Conservation (phyloP, 2,113 vertebrate species). For the Martes martes region DNA sequence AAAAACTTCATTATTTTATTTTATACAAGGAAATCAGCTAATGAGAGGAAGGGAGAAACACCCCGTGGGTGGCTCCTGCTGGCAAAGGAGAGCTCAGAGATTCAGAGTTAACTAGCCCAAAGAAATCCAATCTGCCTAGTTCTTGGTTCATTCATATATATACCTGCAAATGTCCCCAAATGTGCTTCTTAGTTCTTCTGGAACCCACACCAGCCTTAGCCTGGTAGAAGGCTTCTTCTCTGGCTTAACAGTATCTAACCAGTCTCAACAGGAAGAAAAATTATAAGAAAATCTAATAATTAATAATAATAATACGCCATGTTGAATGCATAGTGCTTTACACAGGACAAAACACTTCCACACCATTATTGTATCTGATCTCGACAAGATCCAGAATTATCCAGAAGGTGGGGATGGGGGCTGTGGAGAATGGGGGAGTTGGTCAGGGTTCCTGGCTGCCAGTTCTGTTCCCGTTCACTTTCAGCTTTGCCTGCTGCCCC, state of each 20-base stretch:
- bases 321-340: not conserved
- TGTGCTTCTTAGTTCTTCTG: not conserved
- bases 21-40: not conserved
- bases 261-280: not conserved
- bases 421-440: too few species aligned
- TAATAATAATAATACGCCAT: not conserved
- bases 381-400: not conserved
- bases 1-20: not conserved
- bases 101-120: constrained; percentile 39
- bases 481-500: not conserved
- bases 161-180: constrained; percentile 58
- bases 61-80: constrained; percentile 20
- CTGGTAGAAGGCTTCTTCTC: not conserved
- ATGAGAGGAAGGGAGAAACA: constrained; percentile 36
- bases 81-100: constrained; percentile 51
- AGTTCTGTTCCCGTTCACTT: not conserved
- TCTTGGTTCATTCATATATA: constrained; percentile 55
- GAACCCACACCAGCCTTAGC: not conserved
- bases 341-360: not conserved
- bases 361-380: not conserved
- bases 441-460: not conserved
- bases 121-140: constrained; percentile 59
- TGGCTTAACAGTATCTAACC: not conserved
- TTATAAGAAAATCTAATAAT: not conserved
- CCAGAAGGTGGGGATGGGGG: not conserved